A percentile compares a stretch with the other conserved stretches of the same genome.
Conservation (phyloP, 2,888 invertebrate species). For the Trypoxylon attenuatum region DNA sequence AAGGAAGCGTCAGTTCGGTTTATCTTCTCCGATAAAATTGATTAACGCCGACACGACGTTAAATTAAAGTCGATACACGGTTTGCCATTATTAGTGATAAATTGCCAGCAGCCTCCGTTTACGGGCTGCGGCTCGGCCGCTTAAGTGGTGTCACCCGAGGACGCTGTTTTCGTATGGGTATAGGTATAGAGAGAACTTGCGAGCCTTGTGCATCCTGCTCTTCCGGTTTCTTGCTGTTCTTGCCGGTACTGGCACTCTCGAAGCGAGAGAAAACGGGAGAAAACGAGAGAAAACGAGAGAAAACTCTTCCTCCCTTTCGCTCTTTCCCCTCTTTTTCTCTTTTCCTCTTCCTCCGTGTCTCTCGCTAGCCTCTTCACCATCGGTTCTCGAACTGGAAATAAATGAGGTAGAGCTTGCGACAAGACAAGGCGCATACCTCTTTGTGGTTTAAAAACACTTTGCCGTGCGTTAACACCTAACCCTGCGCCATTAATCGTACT, state of each 20-base stretch:
- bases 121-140: conserved; percentile 22
- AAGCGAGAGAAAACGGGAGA: no score
- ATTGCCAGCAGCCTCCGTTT: conserved; percentile 49
- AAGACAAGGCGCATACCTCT: conserved; percentile 57
- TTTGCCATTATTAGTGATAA: conserved; percentile 65
- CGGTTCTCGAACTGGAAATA: conserved; percentile 49
- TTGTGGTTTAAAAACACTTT: conserved; percentile 61
- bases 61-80: conserved; percentile 61
- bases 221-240: conserved; percentile 19
- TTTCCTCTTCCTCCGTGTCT: conserved; percentile 2
- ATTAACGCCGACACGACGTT: conserved; percentile 64
- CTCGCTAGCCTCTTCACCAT: conserved; percentile 28
- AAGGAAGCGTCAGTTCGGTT: conserved; percentile 62
- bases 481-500: conserved; percentile 55
- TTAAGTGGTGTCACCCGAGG: conserved; percentile 40
- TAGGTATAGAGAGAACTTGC: conserved; percentile 14
- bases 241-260: neutral
- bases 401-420: conserved; percentile 49
- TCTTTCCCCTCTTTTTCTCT: conserved; percentile 6
- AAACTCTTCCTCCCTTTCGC: no score
- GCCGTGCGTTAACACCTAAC: conserved; percentile 59
- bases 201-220: conserved; percentile 15
- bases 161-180: conserved; percentile 18
- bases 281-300: no score
- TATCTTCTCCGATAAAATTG: conserved; percentile 69